These are phyloP conservation scores for Nycteola revayana DNA, from an alignment of 2,888 invertebrate species.

Conservation along the genomic window DNA sequence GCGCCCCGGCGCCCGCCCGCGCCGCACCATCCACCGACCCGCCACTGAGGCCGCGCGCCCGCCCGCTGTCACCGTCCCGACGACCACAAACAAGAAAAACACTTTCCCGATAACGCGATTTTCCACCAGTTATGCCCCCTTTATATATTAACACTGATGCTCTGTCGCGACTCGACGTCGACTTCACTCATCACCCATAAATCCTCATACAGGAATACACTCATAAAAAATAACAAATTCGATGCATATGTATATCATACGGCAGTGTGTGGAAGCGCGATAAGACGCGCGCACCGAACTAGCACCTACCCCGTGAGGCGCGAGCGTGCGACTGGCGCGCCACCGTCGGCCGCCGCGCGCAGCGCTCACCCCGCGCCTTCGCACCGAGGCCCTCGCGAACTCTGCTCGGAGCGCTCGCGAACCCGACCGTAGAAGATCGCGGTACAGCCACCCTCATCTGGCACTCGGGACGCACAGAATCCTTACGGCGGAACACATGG, in stretches of 20 bases:
- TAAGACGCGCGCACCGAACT: constrained; percentile 42
- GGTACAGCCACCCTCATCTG: constrained; percentile 67
- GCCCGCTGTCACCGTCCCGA: constrained; percentile 46
- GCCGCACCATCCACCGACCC: constrained; percentile 74
- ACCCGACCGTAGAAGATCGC: constrained; percentile 34
- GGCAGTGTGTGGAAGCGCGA: constrained; percentile 46
- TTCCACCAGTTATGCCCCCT: constrained; percentile 37
- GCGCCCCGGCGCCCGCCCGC: constrained; percentile 78
- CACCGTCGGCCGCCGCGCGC: constrained; percentile 43
- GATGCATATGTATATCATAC: constrained; percentile 36
- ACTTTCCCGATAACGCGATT: constrained; percentile 59
- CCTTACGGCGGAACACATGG: constrained; percentile 48
- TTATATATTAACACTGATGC: constrained; percentile 35
- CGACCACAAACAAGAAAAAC: constrained; percentile 69
- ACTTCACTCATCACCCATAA: constrained; percentile 46
- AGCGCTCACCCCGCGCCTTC: constrained; percentile 41
- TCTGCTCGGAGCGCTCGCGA: constrained; percentile 27
- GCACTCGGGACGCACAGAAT: constrained; percentile 34
- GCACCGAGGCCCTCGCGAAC: constrained; percentile 24
- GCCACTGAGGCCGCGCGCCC: constrained; percentile 54
- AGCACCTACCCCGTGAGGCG: constrained; percentile 56
- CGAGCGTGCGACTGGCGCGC: constrained; percentile 67
- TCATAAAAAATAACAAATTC: constrained; percentile 39
- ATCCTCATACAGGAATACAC: constrained; percentile 40
- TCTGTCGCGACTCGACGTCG: constrained; percentile 24